Evolutionary conservation across 2,888 invertebrate genomes (phyloP).

Genomic region (Ennomos quercinarius): DNA sequence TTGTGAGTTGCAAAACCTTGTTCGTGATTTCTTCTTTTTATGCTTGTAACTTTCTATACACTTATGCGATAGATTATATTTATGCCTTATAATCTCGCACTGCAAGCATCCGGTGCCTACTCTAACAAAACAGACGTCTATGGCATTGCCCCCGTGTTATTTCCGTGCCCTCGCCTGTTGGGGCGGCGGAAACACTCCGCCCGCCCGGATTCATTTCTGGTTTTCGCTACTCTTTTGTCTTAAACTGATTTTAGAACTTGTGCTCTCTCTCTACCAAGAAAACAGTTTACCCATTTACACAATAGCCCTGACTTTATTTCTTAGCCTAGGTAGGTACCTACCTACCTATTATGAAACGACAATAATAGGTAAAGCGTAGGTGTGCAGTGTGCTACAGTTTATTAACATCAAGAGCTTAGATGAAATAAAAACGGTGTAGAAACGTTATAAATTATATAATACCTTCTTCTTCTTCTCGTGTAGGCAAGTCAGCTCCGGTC

Average conservation of each 20-base stretch:
- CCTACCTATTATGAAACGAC: conserved; percentile 10
- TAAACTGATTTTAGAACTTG: conserved; percentile 78
- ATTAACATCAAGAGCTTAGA: not conserved
- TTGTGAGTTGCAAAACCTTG: no score
- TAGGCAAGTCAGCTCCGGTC: no score
- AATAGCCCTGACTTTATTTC: no score
- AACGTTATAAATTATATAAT: no score
- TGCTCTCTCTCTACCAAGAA: conserved; percentile 61
- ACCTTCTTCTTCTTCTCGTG: no score
- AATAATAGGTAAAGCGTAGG: not conserved
- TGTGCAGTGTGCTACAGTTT: not conserved
- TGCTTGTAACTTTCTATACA: no score
- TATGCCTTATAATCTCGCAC: not conserved
- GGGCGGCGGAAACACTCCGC: conserved; percentile 65
- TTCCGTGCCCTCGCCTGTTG: conserved; percentile 63
- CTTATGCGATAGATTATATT: no score
- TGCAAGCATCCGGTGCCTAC: not conserved
- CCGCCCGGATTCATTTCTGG: conserved; percentile 82
- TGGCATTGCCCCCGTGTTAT: conserved; percentile 61
- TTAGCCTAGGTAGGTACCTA: conserved; percentile 34
- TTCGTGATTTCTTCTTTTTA: no score
- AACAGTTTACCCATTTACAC: conserved; percentile 51
- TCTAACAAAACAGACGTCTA: conserved; percentile 48
- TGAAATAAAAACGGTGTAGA: no score
- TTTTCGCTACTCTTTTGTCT: conserved; percentile 83